phyloP scores from a whole-genome alignment of 2,888 invertebrate species.

The Entomobrya multifasciata region DNA sequence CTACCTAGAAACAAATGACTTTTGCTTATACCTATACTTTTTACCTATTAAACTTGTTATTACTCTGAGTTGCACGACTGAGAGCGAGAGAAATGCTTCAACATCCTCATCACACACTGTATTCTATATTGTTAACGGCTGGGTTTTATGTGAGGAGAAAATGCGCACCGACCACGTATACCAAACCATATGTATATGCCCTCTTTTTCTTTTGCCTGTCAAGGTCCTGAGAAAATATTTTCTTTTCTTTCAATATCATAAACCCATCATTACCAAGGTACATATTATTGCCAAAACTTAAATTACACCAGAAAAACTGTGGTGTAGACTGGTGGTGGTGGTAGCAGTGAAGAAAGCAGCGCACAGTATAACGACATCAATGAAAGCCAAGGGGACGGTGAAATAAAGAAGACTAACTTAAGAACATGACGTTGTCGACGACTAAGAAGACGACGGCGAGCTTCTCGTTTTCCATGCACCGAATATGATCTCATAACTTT shows the following conservation, averaged over 20 bases:
- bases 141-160: conserved; percentile 31
- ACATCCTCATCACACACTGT: too few species aligned
- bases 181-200: too few species aligned
- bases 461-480: conserved; percentile 17
- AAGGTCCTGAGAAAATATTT: conserved; percentile 64
- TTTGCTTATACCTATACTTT: conserved; percentile 15
- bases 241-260: conserved; percentile 60
- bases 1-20: conserved; percentile 35
- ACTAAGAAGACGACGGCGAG: conserved; percentile 25
- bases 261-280: conserved; percentile 68
- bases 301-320: conserved; percentile 21
- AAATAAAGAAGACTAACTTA: conserved; percentile 14
- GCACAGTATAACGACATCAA: conserved; percentile 32
- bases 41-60: conserved; percentile 35
- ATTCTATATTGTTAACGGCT: too few species aligned
- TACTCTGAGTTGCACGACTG: neutral
- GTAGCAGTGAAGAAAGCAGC: neutral
- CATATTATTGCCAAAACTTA: conserved; percentile 50
- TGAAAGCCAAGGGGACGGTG: neutral
- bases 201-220: neutral
- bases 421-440: neutral
- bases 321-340: neutral
- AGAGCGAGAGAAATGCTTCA: conserved; percentile 6
- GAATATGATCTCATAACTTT: conserved; percentile 68
- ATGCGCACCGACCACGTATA: neutral